Evolutionary conservation across 2,113 vertebrate genomes (phyloP).

Genomic region (Vombatus ursinus): DNA sequence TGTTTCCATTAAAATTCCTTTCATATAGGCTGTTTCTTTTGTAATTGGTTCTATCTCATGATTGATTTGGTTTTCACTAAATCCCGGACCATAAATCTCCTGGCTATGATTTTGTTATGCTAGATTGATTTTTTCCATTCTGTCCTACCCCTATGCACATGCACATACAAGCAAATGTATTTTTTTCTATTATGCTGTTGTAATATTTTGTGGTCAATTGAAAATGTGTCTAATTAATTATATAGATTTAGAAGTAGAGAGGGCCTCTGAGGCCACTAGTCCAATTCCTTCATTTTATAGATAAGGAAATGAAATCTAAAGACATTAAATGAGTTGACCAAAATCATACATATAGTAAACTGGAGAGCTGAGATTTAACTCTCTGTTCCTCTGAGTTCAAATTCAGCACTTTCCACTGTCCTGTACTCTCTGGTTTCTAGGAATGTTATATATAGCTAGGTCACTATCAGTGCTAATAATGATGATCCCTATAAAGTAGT

Average conservation of each 20-base stretch:
- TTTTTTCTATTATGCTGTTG: neutral
- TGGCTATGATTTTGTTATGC: neutral
- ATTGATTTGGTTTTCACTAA: neutral
- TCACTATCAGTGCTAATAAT: neutral
- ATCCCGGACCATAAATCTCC: neutral
- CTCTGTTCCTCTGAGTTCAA: too few relatives aligned
- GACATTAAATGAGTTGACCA: too few relatives aligned
- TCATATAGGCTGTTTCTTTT: neutral
- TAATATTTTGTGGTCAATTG: neutral
- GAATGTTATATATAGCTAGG: neutral
- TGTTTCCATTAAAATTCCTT: neutral
- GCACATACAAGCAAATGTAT: too few relatives aligned
- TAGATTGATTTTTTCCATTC: neutral
- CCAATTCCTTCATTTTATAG: too few relatives aligned
- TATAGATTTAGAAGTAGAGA: neutral
- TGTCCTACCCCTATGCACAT: neutral
- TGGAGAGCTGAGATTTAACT: too few relatives aligned
- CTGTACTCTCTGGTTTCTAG: neutral
- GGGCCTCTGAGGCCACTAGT: too few relatives aligned
- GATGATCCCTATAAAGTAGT: neutral
- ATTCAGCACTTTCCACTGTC: too few relatives aligned
- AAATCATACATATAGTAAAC: too few relatives aligned
- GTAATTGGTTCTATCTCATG: neutral
- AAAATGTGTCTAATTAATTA: neutral
- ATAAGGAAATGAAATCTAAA: too few relatives aligned